Base-by-base conservation (phyloP, 2,888 invertebrate genomes). In the Morpho achilles region DNA sequence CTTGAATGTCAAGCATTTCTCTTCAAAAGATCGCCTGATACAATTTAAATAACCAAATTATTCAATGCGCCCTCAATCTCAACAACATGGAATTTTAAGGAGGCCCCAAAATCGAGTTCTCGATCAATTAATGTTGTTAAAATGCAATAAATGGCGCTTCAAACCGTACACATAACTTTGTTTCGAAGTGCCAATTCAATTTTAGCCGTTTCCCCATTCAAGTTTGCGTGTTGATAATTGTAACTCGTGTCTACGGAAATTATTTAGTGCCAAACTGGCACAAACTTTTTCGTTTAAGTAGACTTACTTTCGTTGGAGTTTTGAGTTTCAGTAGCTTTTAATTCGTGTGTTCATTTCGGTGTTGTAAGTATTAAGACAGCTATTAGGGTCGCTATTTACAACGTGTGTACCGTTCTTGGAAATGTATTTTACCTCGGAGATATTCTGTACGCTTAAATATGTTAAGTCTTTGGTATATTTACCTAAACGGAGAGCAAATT, bases 51-150 rank as follows among this genome's bases (percentile, higher is more conserved):
- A 56, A 61, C 52, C 43, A 41, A 56, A 49, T 61, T 46, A 43
- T 23, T 53, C 53, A 7, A 45, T 58, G 53, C 53, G 23, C 53
- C 53, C 49, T 41, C 66, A 67, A 70, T 75, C 69, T 70, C 61
- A 63, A 60, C 64, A 66, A 60, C 62, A 68, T 63, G 67, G 72
- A 74, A 73, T 73, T 77, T 75, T 68, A 67, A 73, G 71, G 68
- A 72, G 70, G 67, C 46, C 32, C 63, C 70, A 66, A 77, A 82
- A 80, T 79, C 70, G 77, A 82, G 75, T 65, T 65, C 60, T 60
- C 82, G 69, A 81, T 84, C 78, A 83, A 84, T 87, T 85, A 85
- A 76, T 79, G 74, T 80, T 77, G 81, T 85, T 84, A 84, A 81
- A 82, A 84, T 82, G 82, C 84, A 82, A 84, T 85, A 86, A 85